Conservation (phyloP, 2,113 vertebrate genomes). For the Acanthochromis polyacanthus region DNA sequence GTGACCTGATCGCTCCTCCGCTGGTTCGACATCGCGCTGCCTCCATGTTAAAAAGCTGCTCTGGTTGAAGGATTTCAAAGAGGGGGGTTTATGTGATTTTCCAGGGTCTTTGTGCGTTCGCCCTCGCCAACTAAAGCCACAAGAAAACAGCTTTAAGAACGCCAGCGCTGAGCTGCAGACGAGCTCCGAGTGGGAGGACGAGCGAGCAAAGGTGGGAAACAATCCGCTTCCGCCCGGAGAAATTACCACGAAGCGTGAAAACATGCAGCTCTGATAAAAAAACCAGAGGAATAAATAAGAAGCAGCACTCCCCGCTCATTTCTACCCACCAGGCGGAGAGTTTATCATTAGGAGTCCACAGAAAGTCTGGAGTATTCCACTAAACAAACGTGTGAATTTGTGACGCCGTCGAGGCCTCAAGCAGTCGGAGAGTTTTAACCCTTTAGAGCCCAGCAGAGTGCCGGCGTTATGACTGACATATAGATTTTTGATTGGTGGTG, state of each 20-base stretch:
- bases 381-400: slow-evolving; percentile 47
- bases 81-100: slow-evolving; percentile 42
- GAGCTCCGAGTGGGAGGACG: slow-evolving; percentile 67
- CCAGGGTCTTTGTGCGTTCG: slow-evolving; percentile 55
- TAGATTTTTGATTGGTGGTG: too few species aligned
- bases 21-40: background rate
- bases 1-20: too few species aligned
- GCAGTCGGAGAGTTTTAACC: slow-evolving; percentile 9
- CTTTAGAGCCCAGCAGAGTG: too few species aligned
- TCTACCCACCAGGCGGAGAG: slow-evolving; percentile 49
- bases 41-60: slow-evolving; percentile 33
- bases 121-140: slow-evolving; percentile 58
- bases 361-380: slow-evolving; percentile 42
- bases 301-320: slow-evolving; percentile 40
- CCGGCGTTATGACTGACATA: too few species aligned
- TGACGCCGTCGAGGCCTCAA: background rate
- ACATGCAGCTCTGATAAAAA: slow-evolving; percentile 58
- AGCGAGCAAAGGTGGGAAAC: slow-evolving; percentile 64
- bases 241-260: slow-evolving; percentile 63
- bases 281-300: slow-evolving; percentile 51
- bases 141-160: slow-evolving; percentile 63
- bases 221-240: slow-evolving; percentile 53
- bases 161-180: slow-evolving; percentile 42
- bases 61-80: slow-evolving; percentile 45
- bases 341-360: slow-evolving; percentile 53